phyloP scores from a whole-genome alignment of 2,113 vertebrate species.

The Bubo bubo region DNA sequence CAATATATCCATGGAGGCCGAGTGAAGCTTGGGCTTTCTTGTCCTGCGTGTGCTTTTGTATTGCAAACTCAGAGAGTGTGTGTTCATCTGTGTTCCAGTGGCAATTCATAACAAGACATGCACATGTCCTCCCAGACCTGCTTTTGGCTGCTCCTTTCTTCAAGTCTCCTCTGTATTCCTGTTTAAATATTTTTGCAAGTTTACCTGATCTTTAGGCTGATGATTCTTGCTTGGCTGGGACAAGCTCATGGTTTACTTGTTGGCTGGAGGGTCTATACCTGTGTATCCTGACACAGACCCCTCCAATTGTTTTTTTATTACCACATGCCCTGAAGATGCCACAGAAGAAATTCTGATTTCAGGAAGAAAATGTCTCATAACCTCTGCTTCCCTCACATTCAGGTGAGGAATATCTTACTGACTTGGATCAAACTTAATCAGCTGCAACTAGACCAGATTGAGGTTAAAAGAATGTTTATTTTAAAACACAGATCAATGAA shows the following conservation, averaged over 20 bases:
- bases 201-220: fast-evolving
- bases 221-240: not conserved
- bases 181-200: not conserved
- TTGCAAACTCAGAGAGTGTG: not conserved
- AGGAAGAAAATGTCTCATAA: not conserved
- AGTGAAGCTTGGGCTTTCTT: not conserved
- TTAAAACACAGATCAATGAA: not conserved
- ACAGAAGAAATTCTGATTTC: not conserved
- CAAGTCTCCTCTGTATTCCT: not conserved
- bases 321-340: not conserved
- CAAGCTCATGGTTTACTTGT: not conserved
- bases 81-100: not conserved
- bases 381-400: not conserved
- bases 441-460: not conserved
- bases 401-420: not conserved
- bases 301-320: not conserved
- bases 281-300: not conserved
- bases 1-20: fast-evolving
- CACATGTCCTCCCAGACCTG: fast-evolving
- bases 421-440: not conserved
- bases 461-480: not conserved
- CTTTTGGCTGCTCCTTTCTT: not conserved
- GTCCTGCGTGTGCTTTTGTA: not conserved
- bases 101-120: not conserved
- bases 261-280: not conserved